Evolutionary conservation across 2,797 vertebrate species (phyloP).

Genomic region (Glossophaga mutica): DNA sequence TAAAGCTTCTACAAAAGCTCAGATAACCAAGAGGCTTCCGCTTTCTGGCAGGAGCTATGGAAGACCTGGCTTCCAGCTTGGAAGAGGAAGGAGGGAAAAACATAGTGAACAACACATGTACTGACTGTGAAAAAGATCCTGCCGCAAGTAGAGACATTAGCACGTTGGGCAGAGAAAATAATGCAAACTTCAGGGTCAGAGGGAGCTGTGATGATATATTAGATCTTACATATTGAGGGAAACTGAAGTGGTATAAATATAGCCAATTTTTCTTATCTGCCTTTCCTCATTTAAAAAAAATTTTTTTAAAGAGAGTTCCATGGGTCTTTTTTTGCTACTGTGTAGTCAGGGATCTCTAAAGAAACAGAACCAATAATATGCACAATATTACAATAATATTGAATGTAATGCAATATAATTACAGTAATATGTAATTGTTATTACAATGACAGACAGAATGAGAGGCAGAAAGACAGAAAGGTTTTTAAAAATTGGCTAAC

Average conservation of each 20-base stretch:
- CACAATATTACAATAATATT: neutral
- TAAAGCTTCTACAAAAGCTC: neutral
- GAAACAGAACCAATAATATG: neutral
- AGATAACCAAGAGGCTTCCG: neutral
- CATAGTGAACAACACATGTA: neutral
- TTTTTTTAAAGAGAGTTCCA: neutral
- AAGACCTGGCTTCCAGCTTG: neutral
- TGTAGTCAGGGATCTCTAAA: neutral
- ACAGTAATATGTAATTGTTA: neutral
- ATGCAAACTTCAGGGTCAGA: neutral
- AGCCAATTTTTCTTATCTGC: neutral
- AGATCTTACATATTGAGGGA: neutral
- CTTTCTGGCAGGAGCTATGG: neutral
- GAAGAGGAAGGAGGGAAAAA: neutral
- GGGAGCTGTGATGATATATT: neutral
- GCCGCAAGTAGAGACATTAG: neutral
- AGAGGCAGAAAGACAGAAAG: too few species aligned
- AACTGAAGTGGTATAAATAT: neutral
- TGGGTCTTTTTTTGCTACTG: neutral
- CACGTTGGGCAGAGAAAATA: neutral
- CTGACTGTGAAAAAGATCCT: neutral
- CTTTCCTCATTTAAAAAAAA: neutral
- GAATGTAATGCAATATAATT: neutral
- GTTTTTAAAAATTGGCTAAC: neutral
- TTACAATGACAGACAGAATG: neutral